Conservation (phyloP, 2,797 vertebrate species). For the Sandelia bainsii region DNA sequence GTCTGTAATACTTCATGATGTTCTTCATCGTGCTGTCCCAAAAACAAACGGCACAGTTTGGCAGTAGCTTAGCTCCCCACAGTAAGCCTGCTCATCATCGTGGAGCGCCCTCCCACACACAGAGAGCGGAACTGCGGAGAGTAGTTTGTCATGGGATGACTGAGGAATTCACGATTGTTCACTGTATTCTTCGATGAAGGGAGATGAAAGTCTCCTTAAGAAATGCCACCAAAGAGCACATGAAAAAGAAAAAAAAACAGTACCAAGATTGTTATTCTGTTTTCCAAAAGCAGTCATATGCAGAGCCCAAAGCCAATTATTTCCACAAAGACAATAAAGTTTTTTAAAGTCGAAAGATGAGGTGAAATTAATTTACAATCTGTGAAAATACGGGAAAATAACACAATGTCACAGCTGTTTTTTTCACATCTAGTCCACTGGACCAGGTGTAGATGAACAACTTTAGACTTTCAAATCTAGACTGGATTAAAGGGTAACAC, state of each 20-base stretch:
- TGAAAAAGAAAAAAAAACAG: not conserved
- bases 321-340: not conserved
- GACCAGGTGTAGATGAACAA: too few species aligned
- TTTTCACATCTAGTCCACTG: too few species aligned
- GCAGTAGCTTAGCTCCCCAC: conserved; percentile 65
- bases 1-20: conserved; percentile 49
- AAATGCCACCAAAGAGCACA: conserved; percentile 5
- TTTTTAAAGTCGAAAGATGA: not conserved
- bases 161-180: conserved; percentile 15
- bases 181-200: not conserved
- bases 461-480: too few species aligned
- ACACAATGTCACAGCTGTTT: too few species aligned
- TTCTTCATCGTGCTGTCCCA: conserved; percentile 57
- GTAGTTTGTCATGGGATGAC: conserved; percentile 41
- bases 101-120: conserved; percentile 67
- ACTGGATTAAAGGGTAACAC: too few species aligned
- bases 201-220: not conserved
- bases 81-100: conserved; percentile 59
- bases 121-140: conserved; percentile 3
- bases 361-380: not conserved
- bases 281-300: conserved; percentile 11
- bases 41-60: conserved; percentile 58
- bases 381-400: too few species aligned
- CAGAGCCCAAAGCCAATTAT: conserved; percentile 12
- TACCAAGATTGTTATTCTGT: not conserved